These are phyloP conservation scores for Pachycephala philippinensis DNA, from an alignment of 2,113 vertebrate genomes.

Conservation along the genomic window DNA sequence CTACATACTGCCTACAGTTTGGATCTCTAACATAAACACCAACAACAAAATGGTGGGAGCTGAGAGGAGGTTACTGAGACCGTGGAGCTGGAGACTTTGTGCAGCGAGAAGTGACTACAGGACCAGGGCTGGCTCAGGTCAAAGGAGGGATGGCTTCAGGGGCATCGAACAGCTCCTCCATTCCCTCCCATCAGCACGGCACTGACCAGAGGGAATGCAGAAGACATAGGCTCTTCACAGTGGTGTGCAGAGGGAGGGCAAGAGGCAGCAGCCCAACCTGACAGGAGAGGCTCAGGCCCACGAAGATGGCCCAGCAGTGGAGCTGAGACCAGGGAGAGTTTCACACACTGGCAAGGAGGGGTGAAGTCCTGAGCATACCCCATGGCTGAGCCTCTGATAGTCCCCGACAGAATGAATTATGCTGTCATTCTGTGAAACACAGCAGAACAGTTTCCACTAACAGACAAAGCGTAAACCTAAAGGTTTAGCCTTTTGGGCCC, in stretches of 20 bases:
- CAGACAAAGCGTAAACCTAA: background rate
- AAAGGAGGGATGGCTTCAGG: accelerated
- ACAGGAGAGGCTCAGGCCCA: background rate
- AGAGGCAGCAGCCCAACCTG: background rate
- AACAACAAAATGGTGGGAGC: background rate
- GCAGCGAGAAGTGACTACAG: accelerated
- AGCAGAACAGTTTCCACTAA: background rate
- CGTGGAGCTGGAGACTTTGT: accelerated
- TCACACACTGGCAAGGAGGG: background rate
- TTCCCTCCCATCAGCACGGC: background rate
- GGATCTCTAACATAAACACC: background rate
- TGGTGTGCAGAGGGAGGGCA: background rate
- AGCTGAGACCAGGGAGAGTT: accelerated
- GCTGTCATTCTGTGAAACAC: background rate
- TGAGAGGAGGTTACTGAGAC: background rate
- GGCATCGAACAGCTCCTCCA: background rate
- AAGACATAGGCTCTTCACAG: background rate
- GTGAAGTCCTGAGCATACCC: background rate
- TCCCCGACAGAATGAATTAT: background rate
- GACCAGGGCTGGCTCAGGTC: background rate
- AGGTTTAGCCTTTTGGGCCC: background rate
- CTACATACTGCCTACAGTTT: background rate
- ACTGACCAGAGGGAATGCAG: background rate
- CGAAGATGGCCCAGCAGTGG: accelerated
- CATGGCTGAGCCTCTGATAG: background rate